Base-by-base conservation (phyloP, 2,888 invertebrate species). In the Allophyes oxyacanthae region DNA sequence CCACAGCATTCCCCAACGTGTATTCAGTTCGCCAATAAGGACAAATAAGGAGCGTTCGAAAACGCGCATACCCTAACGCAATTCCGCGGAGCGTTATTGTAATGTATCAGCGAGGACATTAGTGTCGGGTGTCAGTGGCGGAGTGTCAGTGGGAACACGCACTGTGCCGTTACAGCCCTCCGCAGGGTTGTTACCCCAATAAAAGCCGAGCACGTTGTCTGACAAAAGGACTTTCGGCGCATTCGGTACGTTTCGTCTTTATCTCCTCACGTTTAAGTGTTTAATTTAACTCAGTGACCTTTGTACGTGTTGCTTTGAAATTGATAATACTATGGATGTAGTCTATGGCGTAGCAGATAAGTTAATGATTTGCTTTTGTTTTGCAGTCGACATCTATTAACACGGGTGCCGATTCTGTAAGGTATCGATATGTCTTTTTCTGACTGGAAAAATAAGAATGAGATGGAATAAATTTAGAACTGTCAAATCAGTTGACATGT, bases 201-300 rank as follows among this genome's bases (percentile, higher is more conserved):
- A 80, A 78, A 81, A 80, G 53, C 66, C 58, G 63, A 75, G 68
- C 70, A 75, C 72, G 69, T 72, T 70, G 68, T 54, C 58, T 62
- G 61, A 72, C 77, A 73, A 78, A 76, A 74, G 66, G 70, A 60
- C 72, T 67, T 64, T 64, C 53, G 68, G 71, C 67, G 64, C 62
- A 65, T 66, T 56, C 62, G 7, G 58, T 55, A 64, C 50, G 52
- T 60, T 62, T 45, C 46, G 42, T 20, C 25, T 57, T 66, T 64
- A 64, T 66, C 49, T 45, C 45, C 28, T 11, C n/a, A 6, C 41
- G 15, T 56, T 51, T 49, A 57, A 54, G 57, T 72, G 63, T 62
- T 66, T 71, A 59, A 73, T 77, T 77, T 65, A 28, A 51, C 37
- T 53, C 37, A 2, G 52, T 51, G 46, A 45, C 36, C 32, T 62